Evolutionary conservation across 1,140 invertebrate species (phyloP).

Genomic region (Saccostrea cuccullata): DNA sequence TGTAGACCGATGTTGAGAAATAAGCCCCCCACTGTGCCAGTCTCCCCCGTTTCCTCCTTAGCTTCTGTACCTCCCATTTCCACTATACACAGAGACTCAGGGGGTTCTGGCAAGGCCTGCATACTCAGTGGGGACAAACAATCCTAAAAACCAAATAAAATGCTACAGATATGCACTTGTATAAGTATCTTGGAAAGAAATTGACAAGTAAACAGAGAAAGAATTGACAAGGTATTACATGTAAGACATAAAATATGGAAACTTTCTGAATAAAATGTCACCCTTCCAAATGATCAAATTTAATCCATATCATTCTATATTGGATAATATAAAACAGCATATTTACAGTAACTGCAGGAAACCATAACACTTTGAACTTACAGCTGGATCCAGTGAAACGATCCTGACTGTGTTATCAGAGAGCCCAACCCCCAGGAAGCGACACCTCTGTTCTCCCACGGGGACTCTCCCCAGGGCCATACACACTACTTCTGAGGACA

Average conservation of each 20-base stretch:
- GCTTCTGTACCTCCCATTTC: conserved; percentile 87
- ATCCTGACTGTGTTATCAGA: conserved; percentile 98
- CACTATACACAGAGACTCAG: conserved; percentile 97
- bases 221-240: no score
- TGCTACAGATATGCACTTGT: not conserved
- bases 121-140: conserved; percentile 95
- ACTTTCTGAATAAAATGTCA: no score
- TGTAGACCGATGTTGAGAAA: conserved; percentile 97
- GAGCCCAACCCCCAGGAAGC: conserved; percentile 97
- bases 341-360: no score
- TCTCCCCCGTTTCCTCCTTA: conserved; percentile 80
- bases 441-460: conserved; percentile 94
- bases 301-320: no score
- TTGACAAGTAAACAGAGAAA: no score
- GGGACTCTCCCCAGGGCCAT: conserved; percentile 98
- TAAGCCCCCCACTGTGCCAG: conserved; percentile 82
- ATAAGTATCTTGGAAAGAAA: no score
- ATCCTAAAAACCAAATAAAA: conserved; percentile 81
- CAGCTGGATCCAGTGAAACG: conserved; percentile 96
- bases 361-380: conserved; percentile 77
- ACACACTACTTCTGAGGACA: conserved; percentile 97
- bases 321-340: no score
- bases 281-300: no score
- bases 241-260: no score
- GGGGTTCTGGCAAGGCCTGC: conserved; percentile 97